phyloP scores from a whole-genome alignment of 1,140 invertebrate species.

The Anadara kagoshimensis region DNA sequence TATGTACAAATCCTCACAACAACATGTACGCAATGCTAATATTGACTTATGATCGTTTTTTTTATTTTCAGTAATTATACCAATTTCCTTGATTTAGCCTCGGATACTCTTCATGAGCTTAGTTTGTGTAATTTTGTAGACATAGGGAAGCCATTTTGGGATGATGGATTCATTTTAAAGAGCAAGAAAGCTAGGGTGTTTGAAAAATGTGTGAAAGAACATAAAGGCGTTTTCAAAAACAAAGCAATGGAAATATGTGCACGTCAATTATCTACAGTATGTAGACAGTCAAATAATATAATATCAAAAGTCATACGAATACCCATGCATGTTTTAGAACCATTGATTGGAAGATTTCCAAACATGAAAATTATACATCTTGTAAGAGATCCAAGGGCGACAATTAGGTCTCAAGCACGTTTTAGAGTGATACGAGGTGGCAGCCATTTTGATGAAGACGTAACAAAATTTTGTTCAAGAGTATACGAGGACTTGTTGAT shows the following conservation, averaged over 20 bases:
- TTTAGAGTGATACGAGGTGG: background rate
- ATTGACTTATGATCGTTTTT: background rate
- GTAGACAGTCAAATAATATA: slow-evolving; percentile 18
- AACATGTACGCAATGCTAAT: too few species aligned
- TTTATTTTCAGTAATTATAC: background rate
- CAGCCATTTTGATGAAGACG: background rate
- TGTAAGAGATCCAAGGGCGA: slow-evolving; percentile 8
- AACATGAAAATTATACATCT: slow-evolving; percentile 6
- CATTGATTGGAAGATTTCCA: slow-evolving; percentile 10
- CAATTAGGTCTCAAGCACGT: background rate
- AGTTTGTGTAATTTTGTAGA: slow-evolving; percentile 5
- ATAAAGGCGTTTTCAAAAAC: background rate
- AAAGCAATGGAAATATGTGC: slow-evolving; percentile 16
- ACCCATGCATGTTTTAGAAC: slow-evolving; percentile 15
- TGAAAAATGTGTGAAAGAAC: background rate
- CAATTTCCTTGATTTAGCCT: slow-evolving; percentile 9
- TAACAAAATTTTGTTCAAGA: slow-evolving; percentile 33
- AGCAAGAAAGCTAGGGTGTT: slow-evolving; percentile 14
- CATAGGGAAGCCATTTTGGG: background rate
- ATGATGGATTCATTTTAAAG: slow-evolving; percentile 3
- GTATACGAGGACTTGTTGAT: slow-evolving; percentile 36
- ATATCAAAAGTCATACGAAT: slow-evolving; percentile 41
- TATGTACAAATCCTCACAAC: too few species aligned
- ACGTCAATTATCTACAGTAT: slow-evolving; percentile 11
- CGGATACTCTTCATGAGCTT: slow-evolving; percentile 1